phyloP scores from a whole-genome alignment of 1,140 invertebrate species.

The Drosophila neocordata region DNA sequence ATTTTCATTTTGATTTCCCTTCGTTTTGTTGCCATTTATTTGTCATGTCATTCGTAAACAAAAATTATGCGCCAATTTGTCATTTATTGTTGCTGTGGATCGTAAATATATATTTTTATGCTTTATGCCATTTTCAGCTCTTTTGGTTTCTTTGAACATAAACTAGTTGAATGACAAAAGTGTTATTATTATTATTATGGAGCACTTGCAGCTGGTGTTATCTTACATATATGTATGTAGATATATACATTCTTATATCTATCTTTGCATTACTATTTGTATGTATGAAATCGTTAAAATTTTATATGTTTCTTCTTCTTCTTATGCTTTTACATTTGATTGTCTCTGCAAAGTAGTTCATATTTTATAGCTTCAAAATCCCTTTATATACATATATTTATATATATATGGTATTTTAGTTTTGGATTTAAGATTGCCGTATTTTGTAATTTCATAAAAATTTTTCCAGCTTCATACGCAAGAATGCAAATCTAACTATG shows the following conservation, averaged over 20 bases:
- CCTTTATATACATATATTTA: too few species aligned
- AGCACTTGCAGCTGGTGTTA: constrained; percentile 24
- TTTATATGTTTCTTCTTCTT: neutral
- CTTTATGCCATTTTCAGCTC: constrained; percentile 41
- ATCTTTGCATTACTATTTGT: constrained; percentile 3
- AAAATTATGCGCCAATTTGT: constrained; percentile 51
- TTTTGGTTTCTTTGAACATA: constrained; percentile 30
- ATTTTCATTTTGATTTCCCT: constrained; percentile 34
- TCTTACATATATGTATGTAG: neutral
- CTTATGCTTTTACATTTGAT: neutral
- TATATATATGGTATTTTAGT: neutral
- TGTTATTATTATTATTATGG: constrained; percentile 19
- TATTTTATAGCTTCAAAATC: neutral
- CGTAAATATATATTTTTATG: constrained; percentile 54
- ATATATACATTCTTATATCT: constrained; percentile 1
- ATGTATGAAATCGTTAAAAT: neutral
- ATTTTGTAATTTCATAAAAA: neutral
- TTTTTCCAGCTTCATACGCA: neutral
- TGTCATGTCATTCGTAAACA: constrained; percentile 33
- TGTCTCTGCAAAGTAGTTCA: neutral
- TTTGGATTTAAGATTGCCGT: neutral
- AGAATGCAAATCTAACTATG: neutral
- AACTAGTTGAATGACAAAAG: constrained; percentile 28
- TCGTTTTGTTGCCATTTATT: constrained; percentile 1
- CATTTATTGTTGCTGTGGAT: constrained; percentile 47